Evolutionary conservation across 2,113 vertebrate genomes (phyloP).

Genomic region (human): DNA sequence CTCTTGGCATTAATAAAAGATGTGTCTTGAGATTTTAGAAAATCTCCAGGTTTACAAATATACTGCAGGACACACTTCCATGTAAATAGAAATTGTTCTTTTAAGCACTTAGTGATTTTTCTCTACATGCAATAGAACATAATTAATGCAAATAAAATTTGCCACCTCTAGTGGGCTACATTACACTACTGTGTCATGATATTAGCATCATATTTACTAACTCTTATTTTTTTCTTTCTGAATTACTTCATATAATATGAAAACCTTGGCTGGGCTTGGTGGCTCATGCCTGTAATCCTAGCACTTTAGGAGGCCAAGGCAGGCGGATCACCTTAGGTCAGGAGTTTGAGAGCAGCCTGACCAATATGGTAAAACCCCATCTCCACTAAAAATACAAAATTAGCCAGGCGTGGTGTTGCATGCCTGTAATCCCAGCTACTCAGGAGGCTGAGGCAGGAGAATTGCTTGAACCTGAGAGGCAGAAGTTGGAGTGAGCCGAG

Average conservation of each 20-base stretch:
- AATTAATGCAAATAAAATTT: neutral
- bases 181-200: neutral
- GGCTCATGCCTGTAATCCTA: no score
- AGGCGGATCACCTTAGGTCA: no score
- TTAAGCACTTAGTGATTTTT: neutral
- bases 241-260: neutral
- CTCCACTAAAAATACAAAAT: no score
- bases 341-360: no score
- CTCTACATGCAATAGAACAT: neutral
- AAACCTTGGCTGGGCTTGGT: no score
- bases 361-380: no score
- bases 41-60: neutral
- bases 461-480: no score
- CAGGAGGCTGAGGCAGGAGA: no score
- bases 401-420: no score
- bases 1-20: neutral
- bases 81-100: neutral
- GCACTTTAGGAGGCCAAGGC: no score
- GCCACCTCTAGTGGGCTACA: neutral
- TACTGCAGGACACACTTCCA: neutral
- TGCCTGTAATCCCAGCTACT: no score
- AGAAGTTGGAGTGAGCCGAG: no score
- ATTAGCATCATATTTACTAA: neutral
- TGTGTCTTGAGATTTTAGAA: neutral
- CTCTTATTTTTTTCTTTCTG: neutral